A percentile compares a stretch with the other conserved stretches of the same genome.
These are phyloP conservation scores for Drosophila teissieri DNA, from an alignment of 1,140 invertebrate species.

Conservation along the genomic window DNA sequence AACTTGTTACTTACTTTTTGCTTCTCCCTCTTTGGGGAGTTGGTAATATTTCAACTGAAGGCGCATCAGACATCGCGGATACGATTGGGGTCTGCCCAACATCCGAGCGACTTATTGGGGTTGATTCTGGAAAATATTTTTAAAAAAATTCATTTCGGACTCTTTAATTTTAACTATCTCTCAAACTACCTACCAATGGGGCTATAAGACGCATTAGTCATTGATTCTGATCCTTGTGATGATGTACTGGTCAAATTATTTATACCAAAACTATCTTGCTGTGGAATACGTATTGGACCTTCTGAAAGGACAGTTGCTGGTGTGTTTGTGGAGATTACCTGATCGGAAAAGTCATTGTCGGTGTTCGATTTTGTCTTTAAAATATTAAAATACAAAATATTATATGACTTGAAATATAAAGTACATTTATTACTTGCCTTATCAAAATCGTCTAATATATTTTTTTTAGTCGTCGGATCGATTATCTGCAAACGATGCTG, in stretches of 20 bases:
- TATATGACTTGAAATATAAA: background rate
- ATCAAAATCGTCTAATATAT: conserved; percentile 78
- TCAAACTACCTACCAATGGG: conserved; percentile 13
- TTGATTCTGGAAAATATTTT: conserved; percentile 40
- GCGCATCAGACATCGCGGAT: conserved; percentile 79
- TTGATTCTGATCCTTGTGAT: conserved; percentile 36
- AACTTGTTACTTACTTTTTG: conserved; percentile 68
- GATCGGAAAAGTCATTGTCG: conserved; percentile 61
- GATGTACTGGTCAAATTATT: conserved; percentile 24
- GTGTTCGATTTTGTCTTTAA: conserved; percentile 49
- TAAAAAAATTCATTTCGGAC: no score
- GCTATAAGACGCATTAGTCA: conserved; percentile 35
- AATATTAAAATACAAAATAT: no score
- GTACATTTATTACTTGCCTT: conserved; percentile 46
- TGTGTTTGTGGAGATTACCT: conserved; percentile 11
- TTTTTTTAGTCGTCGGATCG: conserved; percentile 72
- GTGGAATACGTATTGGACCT: conserved; percentile 34
- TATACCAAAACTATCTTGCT: conserved; percentile 27
- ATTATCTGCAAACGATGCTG: conserved; percentile 75
- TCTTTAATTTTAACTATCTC: no score
- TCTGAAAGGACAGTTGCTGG: conserved; percentile 31
- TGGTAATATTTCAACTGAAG: conserved; percentile 80
- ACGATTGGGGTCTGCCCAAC: conserved; percentile 70
- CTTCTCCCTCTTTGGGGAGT: conserved; percentile 65
- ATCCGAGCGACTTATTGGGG: conserved; percentile 46